Evolutionary conservation across 2,888 invertebrate genomes (phyloP).

Genomic region (Gymnosoma rotundatum): DNA sequence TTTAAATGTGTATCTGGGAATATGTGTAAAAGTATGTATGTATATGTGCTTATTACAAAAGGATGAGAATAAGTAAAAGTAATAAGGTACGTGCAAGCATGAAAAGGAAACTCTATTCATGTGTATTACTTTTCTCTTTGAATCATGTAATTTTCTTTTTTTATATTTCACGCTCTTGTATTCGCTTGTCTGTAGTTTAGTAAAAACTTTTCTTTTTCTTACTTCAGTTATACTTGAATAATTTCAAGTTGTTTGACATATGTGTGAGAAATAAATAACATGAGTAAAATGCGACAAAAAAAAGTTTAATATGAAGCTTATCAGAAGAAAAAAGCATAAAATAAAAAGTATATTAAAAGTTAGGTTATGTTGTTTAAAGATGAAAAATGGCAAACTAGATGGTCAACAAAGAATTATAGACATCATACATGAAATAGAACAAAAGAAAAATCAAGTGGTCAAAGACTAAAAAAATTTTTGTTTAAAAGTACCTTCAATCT

Average conservation of each 20-base stretch:
- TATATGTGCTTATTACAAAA: slow-evolving; percentile 15
- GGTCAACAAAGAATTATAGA: not conserved
- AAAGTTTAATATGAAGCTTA: slow-evolving; percentile 14
- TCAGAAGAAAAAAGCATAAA: slow-evolving; percentile 21
- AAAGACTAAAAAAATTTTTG: too few relatives aligned
- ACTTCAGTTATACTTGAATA: slow-evolving; percentile 62
- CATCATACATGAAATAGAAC: not conserved
- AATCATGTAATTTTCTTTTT: not conserved
- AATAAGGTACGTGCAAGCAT: slow-evolving; percentile 59
- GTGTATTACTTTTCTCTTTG: slow-evolving; percentile 7
- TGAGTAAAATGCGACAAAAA: slow-evolving; percentile 20
- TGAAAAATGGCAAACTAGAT: not conserved
- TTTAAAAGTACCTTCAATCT: too few relatives aligned
- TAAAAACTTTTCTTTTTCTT: slow-evolving; percentile 22
- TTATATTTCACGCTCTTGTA: not conserved
- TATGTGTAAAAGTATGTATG: slow-evolving; percentile 11
- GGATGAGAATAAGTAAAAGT: slow-evolving; percentile 49
- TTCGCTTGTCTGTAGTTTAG: not conserved
- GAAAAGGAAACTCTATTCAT: slow-evolving; percentile 49
- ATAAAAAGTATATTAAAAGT: not conserved
- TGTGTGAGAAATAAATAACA: slow-evolving; percentile 61
- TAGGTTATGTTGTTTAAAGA: not conserved
- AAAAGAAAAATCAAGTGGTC: too few relatives aligned
- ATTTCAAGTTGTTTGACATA: slow-evolving; percentile 64
- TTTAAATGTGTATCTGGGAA: not conserved